Base-by-base conservation (phyloP, 1,140 invertebrate species). In the Dendrolimus punctatus region DNA sequence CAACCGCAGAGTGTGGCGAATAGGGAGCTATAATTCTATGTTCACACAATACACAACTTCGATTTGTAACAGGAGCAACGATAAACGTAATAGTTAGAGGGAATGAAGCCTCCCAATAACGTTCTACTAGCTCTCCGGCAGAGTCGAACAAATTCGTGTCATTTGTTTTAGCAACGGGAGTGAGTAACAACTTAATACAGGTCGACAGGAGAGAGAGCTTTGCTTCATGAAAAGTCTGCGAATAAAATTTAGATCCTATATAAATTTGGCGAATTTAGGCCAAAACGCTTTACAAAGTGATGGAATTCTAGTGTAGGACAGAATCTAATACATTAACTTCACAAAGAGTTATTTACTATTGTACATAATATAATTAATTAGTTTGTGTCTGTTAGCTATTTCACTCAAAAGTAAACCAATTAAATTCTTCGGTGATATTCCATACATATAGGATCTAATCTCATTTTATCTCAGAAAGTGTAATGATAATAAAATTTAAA, bases 121-220 rank as follows among this genome's bases (percentile, higher is more conserved):
- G 47, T 45, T 46, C 54, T 64, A 67, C 58, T 68, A 56, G 60
- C 57, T 61, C 56, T 67, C 61, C 59, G 60, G 49, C 67, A 46
- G 58, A 64, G 62, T 54, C 52, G 57, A 74, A 72, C 68, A 68
- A 73, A 78, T 72, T 66, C 48, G 62, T 68, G 58, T 70, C 71
- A 78, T 76, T 78, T 72, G 64, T 73, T 78, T 60, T 55, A 45
- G 42, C 51, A 60, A 58, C 55, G 49, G 46, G 44, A 58, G 47
- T 46, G 52, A 64, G 60, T 53, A 54, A 60, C 55, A 59, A 57
- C 61, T 68, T 62, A 62, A 68, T 70, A 58, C 60, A 61, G 48
- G 47, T 51, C 50, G 53, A 51, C 36, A 49, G 38, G 53, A 49
- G 51, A 38, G 23, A 46, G 50, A 48, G 48, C 40, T 44, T 47